Evolutionary conservation across 2,888 invertebrate species (phyloP), one percentile per base, ranked within the genome.

Genomic region (Nomada fabriciana): DNA sequence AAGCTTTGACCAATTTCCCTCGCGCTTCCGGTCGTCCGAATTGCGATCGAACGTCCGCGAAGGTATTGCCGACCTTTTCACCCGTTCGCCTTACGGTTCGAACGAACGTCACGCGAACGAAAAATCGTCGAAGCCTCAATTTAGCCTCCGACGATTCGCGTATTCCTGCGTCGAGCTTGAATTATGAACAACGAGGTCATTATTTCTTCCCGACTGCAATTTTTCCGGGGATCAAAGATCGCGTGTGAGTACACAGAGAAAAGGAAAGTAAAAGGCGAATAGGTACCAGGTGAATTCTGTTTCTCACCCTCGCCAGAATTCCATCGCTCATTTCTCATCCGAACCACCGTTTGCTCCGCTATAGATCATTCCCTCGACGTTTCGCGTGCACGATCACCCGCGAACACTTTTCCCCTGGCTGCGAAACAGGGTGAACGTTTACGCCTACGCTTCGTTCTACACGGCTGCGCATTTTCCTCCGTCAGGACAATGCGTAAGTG

Each of bases 1-100:
- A 42, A 36, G 74, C 74, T 79, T 79, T 79, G 79, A 82, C 57
- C 80, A 82, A 82, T 79, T 61, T 74, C 20, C 67, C 43, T 52
- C 23, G 25, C 25, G 36, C 47, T 52, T 13, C 36, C 36, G 7
- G 36, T 36, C 7, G 9, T 36, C 36, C 36, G 36, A 61, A 53
- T 23, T 11, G 47, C 60, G 60, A 42, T 36, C 60, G 29, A 36
- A 5, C 1, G 7, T n/a, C 42, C 42, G n/a, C 42, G 42, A 43
- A 63, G n/a, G 47, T 42, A 63, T 71, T 36, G 42, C 52, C 71
- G 1, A 18, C 13, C 4, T 13, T 20, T 36, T 29, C 7, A 18
- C 5, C 2, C n/a, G 4, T n/a, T 52, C 50, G 10, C 18, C 53
- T 53, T 20, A 50, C 18, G 20, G n/a, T 0, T 20, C 7, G n/a